Conservation (phyloP, 2,797 vertebrate species). For the Erethizon dorsatum region DNA sequence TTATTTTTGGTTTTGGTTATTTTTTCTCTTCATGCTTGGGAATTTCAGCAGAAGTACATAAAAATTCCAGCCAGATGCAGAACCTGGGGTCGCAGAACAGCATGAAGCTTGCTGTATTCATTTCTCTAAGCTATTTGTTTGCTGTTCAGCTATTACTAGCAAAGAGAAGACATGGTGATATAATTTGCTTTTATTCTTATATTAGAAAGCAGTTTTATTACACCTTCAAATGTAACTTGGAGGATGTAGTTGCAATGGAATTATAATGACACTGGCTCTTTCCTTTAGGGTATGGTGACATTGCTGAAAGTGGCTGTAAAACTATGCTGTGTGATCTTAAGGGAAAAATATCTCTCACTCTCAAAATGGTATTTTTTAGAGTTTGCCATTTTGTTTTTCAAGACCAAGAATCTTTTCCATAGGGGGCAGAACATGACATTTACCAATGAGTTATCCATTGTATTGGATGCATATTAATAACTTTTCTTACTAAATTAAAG, state of each 20-base stretch:
- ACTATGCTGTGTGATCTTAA: constrained; percentile 52
- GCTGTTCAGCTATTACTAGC: constrained; percentile 54
- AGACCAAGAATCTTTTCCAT: background rate
- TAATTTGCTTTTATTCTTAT: constrained; percentile 81
- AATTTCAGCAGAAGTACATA: constrained; percentile 70
- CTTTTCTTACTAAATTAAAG: background rate
- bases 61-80: background rate
- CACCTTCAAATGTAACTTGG: constrained; percentile 60
- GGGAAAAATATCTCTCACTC: constrained; percentile 35
- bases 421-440: background rate
- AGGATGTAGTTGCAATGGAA: constrained; percentile 78
- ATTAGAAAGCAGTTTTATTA: constrained; percentile 71
- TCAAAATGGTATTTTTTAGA: constrained; percentile 68
- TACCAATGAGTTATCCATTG: constrained; percentile 40
- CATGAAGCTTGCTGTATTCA: background rate
- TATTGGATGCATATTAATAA: background rate
- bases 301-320: constrained; percentile 56
- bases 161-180: constrained; percentile 59
- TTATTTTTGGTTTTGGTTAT: constrained; percentile 64
- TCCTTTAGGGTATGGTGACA: constrained; percentile 42
- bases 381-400: background rate
- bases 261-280: constrained; percentile 61
- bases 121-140: constrained; percentile 53
- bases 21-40: constrained; percentile 48
- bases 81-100: background rate